These are phyloP conservation scores for Zosterops japonicus DNA, from an alignment of 2,113 vertebrate species.

Conservation along the genomic window DNA sequence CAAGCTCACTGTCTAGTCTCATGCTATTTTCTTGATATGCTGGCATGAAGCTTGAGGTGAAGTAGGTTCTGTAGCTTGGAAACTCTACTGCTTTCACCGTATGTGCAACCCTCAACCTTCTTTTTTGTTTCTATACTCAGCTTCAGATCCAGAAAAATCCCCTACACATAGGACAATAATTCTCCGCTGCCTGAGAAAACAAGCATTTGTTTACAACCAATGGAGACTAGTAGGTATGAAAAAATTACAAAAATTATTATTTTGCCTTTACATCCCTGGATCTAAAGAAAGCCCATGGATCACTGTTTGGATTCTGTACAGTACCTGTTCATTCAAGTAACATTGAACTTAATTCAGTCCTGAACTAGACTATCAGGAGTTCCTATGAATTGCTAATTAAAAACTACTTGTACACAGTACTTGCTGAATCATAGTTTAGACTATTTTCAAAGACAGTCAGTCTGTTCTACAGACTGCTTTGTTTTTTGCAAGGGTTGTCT, in stretches of 20 bases:
- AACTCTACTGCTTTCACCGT: neutral
- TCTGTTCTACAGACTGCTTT: neutral
- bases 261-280: neutral
- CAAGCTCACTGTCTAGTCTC: neutral
- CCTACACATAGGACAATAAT: neutral
- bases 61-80: neutral
- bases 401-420: neutral
- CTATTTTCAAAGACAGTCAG: neutral
- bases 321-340: neutral
- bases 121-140: neutral
- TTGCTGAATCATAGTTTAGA: neutral
- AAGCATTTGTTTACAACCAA: neutral
- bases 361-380: neutral
- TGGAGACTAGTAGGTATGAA: neutral
- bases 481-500: neutral
- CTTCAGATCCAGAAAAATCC: neutral
- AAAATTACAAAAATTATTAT: neutral
- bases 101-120: neutral
- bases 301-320: neutral
- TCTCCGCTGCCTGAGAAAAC: neutral
- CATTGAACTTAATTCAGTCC: neutral
- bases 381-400: neutral
- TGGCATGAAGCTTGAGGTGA: neutral
- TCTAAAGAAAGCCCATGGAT: neutral
- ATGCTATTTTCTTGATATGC: neutral